A percentile compares a stretch with the other conserved stretches of the same genome.
Evolutionary conservation across 2,113 vertebrate genomes (phyloP).

Genomic region (Lethenteron reissneri): DNA sequence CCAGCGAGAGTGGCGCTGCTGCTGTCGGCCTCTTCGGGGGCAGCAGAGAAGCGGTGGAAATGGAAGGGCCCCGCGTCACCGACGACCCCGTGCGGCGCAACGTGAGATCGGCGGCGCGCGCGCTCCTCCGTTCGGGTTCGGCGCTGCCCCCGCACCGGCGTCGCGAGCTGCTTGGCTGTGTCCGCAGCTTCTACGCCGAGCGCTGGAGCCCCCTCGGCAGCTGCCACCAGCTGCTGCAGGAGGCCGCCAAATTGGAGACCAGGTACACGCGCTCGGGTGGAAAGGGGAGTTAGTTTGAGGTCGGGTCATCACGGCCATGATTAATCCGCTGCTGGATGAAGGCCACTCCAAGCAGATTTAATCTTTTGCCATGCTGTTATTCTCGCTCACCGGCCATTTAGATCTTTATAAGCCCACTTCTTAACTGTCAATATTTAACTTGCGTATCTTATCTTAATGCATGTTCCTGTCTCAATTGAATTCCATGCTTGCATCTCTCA

Average conservation of each 20-base stretch:
- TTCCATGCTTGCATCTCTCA: no score
- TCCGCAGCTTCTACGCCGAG: slow-evolving; percentile 35
- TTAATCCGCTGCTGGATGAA: background rate
- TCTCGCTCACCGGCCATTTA: no score
- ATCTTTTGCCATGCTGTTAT: background rate
- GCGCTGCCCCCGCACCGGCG: slow-evolving; percentile 36
- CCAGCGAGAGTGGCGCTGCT: slow-evolving; percentile 70
- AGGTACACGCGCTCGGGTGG: slow-evolving; percentile 28
- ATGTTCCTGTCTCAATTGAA: no score
- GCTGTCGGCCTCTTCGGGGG: slow-evolving; percentile 55
- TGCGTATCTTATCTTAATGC: no score
- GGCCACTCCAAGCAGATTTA: background rate
- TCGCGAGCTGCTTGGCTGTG: slow-evolving; percentile 35
- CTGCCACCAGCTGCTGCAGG: slow-evolving; percentile 35
- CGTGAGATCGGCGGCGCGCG: slow-evolving; percentile 63
- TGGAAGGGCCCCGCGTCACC: slow-evolving; percentile 50
- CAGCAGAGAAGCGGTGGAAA: slow-evolving; percentile 33
- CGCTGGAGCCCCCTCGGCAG: slow-evolving; percentile 16
- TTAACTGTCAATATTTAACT: no score
- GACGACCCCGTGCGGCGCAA: slow-evolving; percentile 55
- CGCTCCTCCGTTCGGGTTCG: slow-evolving; percentile 44
- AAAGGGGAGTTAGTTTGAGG: background rate
- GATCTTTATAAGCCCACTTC: no score
- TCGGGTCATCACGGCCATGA: background rate
- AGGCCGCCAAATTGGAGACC: slow-evolving; percentile 52